Evolutionary conservation across 2,888 invertebrate genomes (phyloP).

Genomic region (Atethmia centrago): DNA sequence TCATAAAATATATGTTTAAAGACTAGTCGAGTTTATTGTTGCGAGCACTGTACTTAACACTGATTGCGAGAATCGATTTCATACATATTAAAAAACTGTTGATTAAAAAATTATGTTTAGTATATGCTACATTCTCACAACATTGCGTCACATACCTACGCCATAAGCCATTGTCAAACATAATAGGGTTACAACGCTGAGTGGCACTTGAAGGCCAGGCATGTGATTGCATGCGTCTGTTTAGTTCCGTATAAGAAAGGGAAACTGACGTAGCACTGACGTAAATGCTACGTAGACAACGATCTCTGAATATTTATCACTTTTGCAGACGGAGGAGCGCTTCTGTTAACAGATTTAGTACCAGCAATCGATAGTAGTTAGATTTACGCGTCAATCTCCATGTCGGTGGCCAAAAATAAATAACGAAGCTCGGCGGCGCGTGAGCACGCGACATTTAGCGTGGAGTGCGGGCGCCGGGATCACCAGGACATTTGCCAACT

Average conservation of each 20-base stretch:
- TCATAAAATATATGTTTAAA: background rate
- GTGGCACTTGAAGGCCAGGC: constrained; percentile 57
- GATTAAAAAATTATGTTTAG: background rate
- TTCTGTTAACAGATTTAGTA: constrained; percentile 66
- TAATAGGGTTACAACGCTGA: constrained; percentile 57
- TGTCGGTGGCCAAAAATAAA: constrained; percentile 74
- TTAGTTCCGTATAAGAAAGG: constrained; percentile 42
- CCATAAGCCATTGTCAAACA: constrained; percentile 50
- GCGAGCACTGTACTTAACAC: background rate
- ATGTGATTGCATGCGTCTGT: constrained; percentile 49
- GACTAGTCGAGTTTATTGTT: background rate
- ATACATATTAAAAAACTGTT: constrained; percentile 10
- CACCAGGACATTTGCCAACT: constrained; percentile 86
- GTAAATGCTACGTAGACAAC: constrained; percentile 59
- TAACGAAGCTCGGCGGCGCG: constrained; percentile 64
- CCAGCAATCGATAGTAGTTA: constrained; percentile 64
- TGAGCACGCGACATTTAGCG: constrained; percentile 80
- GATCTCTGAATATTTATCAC: constrained; percentile 58
- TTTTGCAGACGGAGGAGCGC: constrained; percentile 52
- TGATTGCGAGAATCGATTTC: constrained; percentile 6
- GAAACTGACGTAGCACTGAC: constrained; percentile 57
- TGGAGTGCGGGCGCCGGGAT: constrained; percentile 71
- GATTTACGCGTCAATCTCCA: constrained; percentile 63
- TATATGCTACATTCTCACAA: constrained; percentile 14
- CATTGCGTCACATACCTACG: constrained; percentile 31